Evolutionary conservation across 2,888 invertebrate species (phyloP).

Genomic region (Lycaena phlaeas): DNA sequence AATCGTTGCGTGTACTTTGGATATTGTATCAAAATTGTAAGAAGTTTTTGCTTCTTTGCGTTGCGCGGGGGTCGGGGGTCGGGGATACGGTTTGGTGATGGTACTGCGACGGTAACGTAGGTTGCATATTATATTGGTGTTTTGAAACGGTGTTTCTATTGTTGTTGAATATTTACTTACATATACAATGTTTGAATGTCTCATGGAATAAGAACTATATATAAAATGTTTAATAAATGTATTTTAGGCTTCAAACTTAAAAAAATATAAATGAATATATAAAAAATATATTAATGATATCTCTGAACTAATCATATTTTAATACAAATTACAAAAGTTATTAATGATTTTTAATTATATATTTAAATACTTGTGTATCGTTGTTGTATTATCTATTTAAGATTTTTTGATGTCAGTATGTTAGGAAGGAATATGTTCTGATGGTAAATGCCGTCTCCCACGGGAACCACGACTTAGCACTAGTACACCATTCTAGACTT

Average conservation of each 20-base stretch:
- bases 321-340: conserved; percentile 2
- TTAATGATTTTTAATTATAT: background rate
- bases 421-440: conserved; percentile 10
- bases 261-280: conserved; percentile 19
- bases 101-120: too few relatives aligned
- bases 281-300: conserved; percentile 2
- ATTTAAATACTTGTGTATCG: background rate
- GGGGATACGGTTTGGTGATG: conserved; percentile 28
- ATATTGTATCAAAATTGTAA: conserved; percentile 45
- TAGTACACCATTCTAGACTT: conserved; percentile 60
- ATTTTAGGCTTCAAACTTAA: conserved; percentile 18
- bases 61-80: conserved; percentile 37
- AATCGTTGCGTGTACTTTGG: conserved; percentile 59
- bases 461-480: conserved; percentile 34
- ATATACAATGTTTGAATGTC: conserved; percentile 42
- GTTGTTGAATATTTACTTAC: conserved; percentile 59
- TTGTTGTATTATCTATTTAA: background rate
- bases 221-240: conserved; percentile 15
- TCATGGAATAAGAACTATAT: conserved; percentile 33
- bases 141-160: conserved; percentile 48
- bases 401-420: conserved; percentile 10
- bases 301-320: conserved; percentile 9
- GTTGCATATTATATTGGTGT: conserved; percentile 41
- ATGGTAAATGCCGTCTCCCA: background rate
- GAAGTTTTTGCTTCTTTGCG: conserved; percentile 48